A percentile compares a stretch with the other conserved stretches of the same genome.
phyloP scores from a whole-genome alignment of 1,140 invertebrate species.

The Cotesia vestalis region DNA sequence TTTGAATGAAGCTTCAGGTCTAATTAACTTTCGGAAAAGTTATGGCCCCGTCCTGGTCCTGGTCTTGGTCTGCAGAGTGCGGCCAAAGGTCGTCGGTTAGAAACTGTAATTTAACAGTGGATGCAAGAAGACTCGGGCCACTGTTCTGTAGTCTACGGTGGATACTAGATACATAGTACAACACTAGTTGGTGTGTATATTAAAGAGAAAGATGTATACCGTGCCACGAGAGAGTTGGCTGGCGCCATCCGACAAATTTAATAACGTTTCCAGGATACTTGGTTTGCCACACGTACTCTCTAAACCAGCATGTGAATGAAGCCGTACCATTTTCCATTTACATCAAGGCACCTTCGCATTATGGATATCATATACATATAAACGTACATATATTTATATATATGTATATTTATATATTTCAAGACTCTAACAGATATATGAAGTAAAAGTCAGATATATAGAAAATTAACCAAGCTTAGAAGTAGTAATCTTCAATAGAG shows the following conservation, averaged over 20 bases:
- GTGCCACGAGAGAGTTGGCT: slow-evolving; percentile 2
- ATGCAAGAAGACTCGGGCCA: no score
- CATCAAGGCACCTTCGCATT: slow-evolving; percentile 10
- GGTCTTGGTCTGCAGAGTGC: no score
- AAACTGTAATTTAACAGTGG: no score
- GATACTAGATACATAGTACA: no score
- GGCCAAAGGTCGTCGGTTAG: no score
- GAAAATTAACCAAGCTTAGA: no score
- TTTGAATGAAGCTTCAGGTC: no score
- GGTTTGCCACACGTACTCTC: slow-evolving; percentile 27
- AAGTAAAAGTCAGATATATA: neutral
- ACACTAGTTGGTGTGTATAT: no score
- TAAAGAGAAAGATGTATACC: neutral
- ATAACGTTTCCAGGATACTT: slow-evolving; percentile 27
- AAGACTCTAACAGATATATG: neutral
- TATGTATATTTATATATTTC: neutral
- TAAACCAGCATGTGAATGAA: slow-evolving; percentile 15
- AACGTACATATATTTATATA: neutral
- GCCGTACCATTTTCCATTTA: slow-evolving; percentile 10
- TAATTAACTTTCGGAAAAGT: no score
- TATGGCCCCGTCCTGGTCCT: no score
- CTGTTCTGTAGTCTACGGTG: no score
- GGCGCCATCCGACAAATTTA: slow-evolving; percentile 29
- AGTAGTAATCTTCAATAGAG: no score
- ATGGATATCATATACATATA: neutral